Conservation (phyloP, 1,140 invertebrate species). For the Cotesia vestalis region DNA sequence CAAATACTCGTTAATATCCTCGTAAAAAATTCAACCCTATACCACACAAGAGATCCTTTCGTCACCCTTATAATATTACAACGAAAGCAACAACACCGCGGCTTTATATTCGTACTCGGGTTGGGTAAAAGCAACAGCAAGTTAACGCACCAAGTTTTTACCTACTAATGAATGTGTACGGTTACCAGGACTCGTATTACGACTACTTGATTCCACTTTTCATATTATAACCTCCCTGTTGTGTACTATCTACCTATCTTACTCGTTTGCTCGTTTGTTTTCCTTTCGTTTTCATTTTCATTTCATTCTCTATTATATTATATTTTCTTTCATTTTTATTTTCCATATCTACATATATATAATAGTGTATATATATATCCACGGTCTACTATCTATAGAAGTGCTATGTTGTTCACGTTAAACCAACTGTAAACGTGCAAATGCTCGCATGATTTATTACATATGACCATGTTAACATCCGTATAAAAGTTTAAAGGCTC, state of each 20-base stretch:
- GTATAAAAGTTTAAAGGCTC: constrained; percentile 19
- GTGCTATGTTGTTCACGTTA: background rate
- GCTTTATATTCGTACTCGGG: background rate
- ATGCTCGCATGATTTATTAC: constrained; percentile 25
- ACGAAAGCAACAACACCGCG: background rate
- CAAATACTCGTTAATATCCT: constrained; percentile 33
- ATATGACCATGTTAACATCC: constrained; percentile 24
- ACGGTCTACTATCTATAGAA: no score
- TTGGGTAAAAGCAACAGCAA: constrained; percentile 3
- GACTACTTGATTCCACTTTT: constrained; percentile 18
- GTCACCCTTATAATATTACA: constrained; percentile 13
- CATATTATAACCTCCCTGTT: background rate
- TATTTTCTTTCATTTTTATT: no score
- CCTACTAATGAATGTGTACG: background rate
- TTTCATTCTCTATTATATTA: background rate
- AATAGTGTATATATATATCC: no score
- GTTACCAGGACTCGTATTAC: constrained; percentile 16
- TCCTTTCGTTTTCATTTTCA: background rate
- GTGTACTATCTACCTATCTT: background rate
- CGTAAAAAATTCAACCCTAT: constrained; percentile 30
- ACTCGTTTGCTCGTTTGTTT: background rate
- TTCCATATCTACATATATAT: no score
- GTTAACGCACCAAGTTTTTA: background rate
- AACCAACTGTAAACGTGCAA: constrained; percentile 18
- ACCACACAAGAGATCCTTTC: background rate